Evolutionary conservation across 2,113 vertebrate species (phyloP).

Genomic region (Paralichthys olivaceus): DNA sequence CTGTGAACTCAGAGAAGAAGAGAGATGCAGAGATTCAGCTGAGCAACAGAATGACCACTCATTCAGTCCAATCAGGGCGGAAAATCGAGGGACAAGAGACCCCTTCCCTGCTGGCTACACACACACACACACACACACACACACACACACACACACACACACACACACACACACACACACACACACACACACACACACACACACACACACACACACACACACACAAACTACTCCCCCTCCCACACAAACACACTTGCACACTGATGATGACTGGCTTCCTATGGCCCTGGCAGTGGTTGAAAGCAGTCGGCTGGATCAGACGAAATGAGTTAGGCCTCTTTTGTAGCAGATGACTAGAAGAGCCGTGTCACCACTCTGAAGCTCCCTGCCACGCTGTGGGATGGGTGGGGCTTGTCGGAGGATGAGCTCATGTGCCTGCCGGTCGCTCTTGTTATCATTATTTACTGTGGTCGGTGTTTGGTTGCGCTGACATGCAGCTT

Average conservation of each 20-base stretch:
- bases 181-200: conserved; percentile 30
- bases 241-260: conserved; percentile 30
- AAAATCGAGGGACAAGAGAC: conserved; percentile 84
- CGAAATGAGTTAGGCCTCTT: conserved; percentile 58
- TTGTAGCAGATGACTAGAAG: conserved; percentile 72
- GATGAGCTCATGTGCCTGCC: conserved; percentile 70
- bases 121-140: conserved; percentile 23
- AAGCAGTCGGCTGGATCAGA: conserved; percentile 69
- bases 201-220: conserved; percentile 19
- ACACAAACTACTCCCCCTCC: conserved; percentile 4
- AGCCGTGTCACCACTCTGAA: conserved; percentile 64
- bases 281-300: conserved; percentile 70
- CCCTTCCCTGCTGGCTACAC: conserved; percentile 48
- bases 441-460: conserved; percentile 44
- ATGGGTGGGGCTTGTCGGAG: conserved; percentile 33
- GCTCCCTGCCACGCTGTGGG: conserved; percentile 26
- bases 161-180: not conserved
- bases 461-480: conserved; percentile 43
- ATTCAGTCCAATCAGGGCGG: conserved; percentile 86
- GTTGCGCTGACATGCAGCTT: conserved; percentile 28
- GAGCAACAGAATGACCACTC: conserved; percentile 74
- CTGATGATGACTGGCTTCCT: conserved; percentile 59
- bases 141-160: conserved; percentile 25
- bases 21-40: conserved; percentile 59
- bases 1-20: conserved; percentile 34